Base-by-base conservation (phyloP, 2,888 invertebrate genomes). In the Hetaerina titia region DNA sequence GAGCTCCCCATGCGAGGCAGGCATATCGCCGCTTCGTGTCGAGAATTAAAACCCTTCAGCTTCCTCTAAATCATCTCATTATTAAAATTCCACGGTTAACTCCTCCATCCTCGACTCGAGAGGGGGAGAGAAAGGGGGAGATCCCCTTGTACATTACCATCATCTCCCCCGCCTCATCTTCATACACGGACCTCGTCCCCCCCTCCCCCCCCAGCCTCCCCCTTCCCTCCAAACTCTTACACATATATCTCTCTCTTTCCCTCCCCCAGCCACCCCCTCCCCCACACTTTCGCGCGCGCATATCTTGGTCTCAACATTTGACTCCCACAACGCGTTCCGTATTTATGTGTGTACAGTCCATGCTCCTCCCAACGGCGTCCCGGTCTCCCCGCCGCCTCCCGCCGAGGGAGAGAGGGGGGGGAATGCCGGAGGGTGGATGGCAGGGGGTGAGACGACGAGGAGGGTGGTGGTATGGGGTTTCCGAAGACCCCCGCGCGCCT, bases 1-100 rank as follows among this genome's bases (percentile, higher is more conserved):
- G 74, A 19, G 56, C 69, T 22, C 92, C 6, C 69, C 69, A 92
- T 92, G 69, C 92, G 8, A 15, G 74, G 22, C 92, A 15, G 74
- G 22, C 92, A 56, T 45, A 64, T 56, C 92, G 56, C 92, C 2
- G 74, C 64, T 69, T 92, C 92, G 92, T 92, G 92, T 92, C 92
- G 92, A 64, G 92, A 92, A 92, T 92, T 92, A 92, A 92, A 81
- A 92, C 92, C 92, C 92, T 63, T 63, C 90, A 90, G 63, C 90
- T 92, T 92, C 92, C 69, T n/a, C 69, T 92, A 92, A 92, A 92
- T 92, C 92, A 92, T 92, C 92, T 92, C 92, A 92, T 92, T 92
- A 92, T 92, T 92, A 92, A 92, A 92, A 92, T 92, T 92, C 92
- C 92, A 60, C 69, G 69, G 64, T 92, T 92, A 31, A 64, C 92